Evolutionary conservation across 2,888 invertebrate species (phyloP).

Genomic region (Gymnosoma rotundatum): DNA sequence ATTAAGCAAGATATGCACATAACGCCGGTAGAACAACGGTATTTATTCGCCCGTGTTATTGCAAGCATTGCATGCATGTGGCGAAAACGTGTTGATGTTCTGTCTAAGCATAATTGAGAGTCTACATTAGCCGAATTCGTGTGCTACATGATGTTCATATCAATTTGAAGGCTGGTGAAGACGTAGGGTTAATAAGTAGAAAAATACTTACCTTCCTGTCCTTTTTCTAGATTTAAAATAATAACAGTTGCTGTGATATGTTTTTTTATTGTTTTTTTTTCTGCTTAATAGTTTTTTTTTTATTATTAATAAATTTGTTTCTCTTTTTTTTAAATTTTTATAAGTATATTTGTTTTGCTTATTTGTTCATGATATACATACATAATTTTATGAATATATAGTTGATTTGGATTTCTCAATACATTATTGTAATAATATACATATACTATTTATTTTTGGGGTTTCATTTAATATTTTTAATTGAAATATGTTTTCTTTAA

Average conservation of each 20-base stretch:
- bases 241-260: background rate
- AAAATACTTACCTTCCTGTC: background rate
- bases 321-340: background rate
- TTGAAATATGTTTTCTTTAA: slow-evolving; percentile 30
- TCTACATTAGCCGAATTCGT: too few relatives aligned
- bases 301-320: slow-evolving; percentile 12
- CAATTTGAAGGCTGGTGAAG: too few relatives aligned
- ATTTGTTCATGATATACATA: slow-evolving; percentile 49
- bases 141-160: too few relatives aligned
- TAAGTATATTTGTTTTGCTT: slow-evolving; percentile 30
- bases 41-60: too few relatives aligned
- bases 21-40: too few relatives aligned
- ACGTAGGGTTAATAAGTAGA: too few relatives aligned
- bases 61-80: too few relatives aligned
- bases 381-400: slow-evolving; percentile 40
- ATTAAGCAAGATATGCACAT: too few relatives aligned
- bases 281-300: slow-evolving; percentile 17
- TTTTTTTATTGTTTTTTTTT: slow-evolving; percentile 15
- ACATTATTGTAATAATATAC: slow-evolving; percentile 25
- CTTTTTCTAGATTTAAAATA: background rate
- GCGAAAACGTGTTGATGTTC: too few relatives aligned
- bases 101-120: too few relatives aligned
- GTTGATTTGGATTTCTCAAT: slow-evolving; percentile 48
- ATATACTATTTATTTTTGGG: slow-evolving; percentile 20
- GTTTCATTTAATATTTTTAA: slow-evolving; percentile 15